Base-by-base conservation (phyloP, 1,140 invertebrate genomes). In the Goniozus legneri region DNA sequence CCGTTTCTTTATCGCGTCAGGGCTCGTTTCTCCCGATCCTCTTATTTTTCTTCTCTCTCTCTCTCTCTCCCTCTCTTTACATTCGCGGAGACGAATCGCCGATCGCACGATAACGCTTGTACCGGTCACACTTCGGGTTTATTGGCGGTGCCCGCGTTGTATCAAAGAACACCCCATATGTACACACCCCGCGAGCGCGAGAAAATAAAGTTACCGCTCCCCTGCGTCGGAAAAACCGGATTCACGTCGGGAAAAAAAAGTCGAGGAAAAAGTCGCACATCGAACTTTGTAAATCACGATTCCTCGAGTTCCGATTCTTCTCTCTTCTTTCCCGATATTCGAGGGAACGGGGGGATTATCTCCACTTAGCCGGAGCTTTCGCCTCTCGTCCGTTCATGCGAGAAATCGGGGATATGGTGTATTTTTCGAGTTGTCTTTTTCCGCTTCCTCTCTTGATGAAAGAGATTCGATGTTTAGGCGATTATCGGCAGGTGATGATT, bases 21-120 rank as follows among this genome's bases (percentile, higher is more conserved):
- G n/a, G n/a, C n/a, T n/a, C n/a, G n/a, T n/a, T n/a, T n/a, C 30
- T 49, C 41, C 14, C 34, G 34, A 42, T 43, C 24, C 41, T 41
- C 44, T 54, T 46, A 39, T 37, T 40, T 35, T 33, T 22, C 19
- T 24, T 40, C 44, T 22, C 36, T 40, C 19, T 6, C 27, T 35
- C 37, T 44, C 31, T 49, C 35, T n/a, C 24, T 44, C 40, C 34
- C 34, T 15, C 39, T 40, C 24, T 15, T 22, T 24, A 7, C 18
- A 21, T 35, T 19, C 48, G 47, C 16, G 31, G 39, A 59, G 40
- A 65, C 47, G 41, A 54, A 60, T 57, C 44, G 44, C 40, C 50
- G 46, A 59, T 62, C 49, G 37, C 2, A 44, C 49, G 47, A 64
- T 60, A 62, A 64, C 53, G 46, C 44, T 53, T 56, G 52, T 58